A percentile compares a stretch with the other conserved stretches of the same genome.
Conservation (phyloP, 2,888 invertebrate genomes). For the Ethmia dodecea region DNA sequence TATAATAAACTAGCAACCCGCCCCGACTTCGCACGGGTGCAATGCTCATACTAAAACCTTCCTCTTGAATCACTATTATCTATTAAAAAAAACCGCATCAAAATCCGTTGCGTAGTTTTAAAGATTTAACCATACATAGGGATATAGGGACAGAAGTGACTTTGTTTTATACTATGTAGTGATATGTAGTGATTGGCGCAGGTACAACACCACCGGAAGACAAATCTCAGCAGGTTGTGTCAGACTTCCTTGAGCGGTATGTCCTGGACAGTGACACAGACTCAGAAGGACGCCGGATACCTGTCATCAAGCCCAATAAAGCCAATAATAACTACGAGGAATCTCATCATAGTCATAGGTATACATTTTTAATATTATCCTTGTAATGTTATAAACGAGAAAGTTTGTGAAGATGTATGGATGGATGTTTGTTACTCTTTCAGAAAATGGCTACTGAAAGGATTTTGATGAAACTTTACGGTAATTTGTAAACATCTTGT, state of each 20-base stretch:
- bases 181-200: background rate
- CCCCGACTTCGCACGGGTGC: no score
- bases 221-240: slow-evolving; percentile 66
- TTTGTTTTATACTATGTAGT: background rate
- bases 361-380: slow-evolving; percentile 6
- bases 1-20: no score
- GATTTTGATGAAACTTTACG: no score
- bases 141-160: background rate
- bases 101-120: no score
- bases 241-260: slow-evolving; percentile 79
- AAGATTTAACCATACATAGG: background rate
- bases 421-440: no score
- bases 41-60: no score
- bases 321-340: slow-evolving; percentile 24
- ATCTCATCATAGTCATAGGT: slow-evolving; percentile 42
- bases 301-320: slow-evolving; percentile 58
- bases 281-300: slow-evolving; percentile 74
- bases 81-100: no score
- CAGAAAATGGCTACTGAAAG: no score
- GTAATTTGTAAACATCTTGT: no score
- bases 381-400: no score
- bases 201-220: slow-evolving; percentile 57
- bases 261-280: slow-evolving; percentile 80
- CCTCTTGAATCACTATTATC: no score
- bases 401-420: no score